phyloP scores from a whole-genome alignment of 2,888 invertebrate genomes.

The Crocallis elinguaria region DNA sequence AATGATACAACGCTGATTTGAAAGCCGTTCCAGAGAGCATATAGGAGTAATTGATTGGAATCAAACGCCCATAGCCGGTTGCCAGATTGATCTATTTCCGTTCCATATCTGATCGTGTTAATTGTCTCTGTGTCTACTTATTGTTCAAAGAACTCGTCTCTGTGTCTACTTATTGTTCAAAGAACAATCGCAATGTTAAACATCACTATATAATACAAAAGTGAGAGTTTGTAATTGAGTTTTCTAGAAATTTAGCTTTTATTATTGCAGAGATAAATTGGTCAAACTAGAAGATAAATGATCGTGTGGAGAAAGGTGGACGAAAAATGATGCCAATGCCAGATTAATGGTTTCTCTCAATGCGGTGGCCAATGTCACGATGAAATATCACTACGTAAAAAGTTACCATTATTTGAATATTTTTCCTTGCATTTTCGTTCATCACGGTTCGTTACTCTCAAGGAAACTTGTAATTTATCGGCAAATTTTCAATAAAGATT shows the following conservation, averaged over 20 bases:
- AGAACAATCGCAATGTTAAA: too few relatives aligned
- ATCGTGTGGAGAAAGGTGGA: conserved; percentile 20
- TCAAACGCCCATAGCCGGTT: conserved; percentile 65
- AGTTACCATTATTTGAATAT: conserved; percentile 24
- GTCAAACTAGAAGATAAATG: neutral
- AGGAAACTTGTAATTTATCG: conserved; percentile 35
- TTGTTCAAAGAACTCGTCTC: too few relatives aligned
- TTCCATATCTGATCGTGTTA: conserved; percentile 42
- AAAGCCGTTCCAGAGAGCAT: neutral
- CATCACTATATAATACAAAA: too few relatives aligned
- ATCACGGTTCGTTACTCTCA: conserved; percentile 17
- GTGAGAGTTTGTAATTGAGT: neutral
- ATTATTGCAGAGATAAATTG: neutral
- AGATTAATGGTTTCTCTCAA: conserved; percentile 47
- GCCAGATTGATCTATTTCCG: conserved; percentile 73
- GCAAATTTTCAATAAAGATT: conserved; percentile 36
- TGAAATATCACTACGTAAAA: conserved; percentile 42
- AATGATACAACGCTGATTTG: too few relatives aligned
- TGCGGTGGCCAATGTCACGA: conserved; percentile 38
- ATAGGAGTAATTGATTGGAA: conserved; percentile 67
- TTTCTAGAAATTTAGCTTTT: neutral
- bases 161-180: too few relatives aligned
- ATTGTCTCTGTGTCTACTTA: conserved; percentile 36
- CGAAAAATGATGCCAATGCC: conserved; percentile 38
- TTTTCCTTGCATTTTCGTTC: conserved; percentile 14